Percentiles rank a stretch among this genome's conserved stretches.
phyloP scores from a whole-genome alignment of 2,888 invertebrate genomes.

The Ctena decussata region DNA sequence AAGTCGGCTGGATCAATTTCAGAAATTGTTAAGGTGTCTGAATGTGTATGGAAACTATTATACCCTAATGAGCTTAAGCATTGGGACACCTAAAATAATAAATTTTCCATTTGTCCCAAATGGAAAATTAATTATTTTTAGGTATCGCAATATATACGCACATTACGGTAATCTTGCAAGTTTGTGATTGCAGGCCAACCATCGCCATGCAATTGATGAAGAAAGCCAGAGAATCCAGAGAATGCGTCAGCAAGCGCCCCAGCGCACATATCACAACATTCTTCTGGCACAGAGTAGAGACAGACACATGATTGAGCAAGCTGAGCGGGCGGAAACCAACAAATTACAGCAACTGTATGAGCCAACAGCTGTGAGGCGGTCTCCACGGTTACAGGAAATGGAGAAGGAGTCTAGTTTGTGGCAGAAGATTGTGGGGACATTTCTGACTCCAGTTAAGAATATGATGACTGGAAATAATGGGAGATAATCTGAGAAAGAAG shows the following conservation, averaged over 20 bases:
- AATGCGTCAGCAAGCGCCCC: conserved; percentile 7
- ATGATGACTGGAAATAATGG: background rate
- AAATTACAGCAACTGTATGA: conserved; percentile 41
- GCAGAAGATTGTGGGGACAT: background rate
- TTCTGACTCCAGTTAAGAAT: background rate
- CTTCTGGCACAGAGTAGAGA: conserved; percentile 27
- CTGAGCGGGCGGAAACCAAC: conserved; percentile 35
- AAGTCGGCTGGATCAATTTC: too few species aligned
- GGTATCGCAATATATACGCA: too few species aligned
- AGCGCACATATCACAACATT: conserved; percentile 31
- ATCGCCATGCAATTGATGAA: background rate
- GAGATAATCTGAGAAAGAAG: too few species aligned
- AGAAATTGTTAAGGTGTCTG: too few species aligned
- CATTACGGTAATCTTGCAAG: too few species aligned
- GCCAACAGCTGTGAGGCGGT: conserved; percentile 24
- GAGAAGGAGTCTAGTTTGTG: background rate
- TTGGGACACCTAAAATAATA: too few species aligned
- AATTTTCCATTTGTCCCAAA: too few species aligned
- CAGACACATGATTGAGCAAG: conserved; percentile 37
- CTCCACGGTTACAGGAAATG: conserved; percentile 1
- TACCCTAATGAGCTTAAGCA: too few species aligned
- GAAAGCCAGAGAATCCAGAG: conserved; percentile 3
- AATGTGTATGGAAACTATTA: too few species aligned
- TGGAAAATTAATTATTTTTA: too few species aligned
- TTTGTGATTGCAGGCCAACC: background rate